These are phyloP conservation scores for Varanus komodoensis DNA, from an alignment of 2,113 vertebrate genomes.

Conservation along the genomic window DNA sequence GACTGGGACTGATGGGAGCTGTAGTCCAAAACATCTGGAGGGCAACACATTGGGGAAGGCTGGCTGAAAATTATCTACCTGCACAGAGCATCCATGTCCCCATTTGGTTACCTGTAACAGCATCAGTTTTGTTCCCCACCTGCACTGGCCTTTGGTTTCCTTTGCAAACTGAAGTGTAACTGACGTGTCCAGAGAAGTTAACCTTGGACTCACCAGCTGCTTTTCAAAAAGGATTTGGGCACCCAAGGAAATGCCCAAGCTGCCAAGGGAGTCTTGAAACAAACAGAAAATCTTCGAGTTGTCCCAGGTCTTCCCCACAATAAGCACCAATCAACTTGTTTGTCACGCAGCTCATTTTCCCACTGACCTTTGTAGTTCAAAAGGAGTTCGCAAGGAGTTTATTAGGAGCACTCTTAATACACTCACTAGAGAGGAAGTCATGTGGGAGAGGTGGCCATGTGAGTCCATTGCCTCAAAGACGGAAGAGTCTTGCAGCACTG, in stretches of 20 bases:
- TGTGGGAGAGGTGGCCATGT: neutral
- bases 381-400: conserved; percentile 6
- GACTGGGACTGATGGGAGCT: too few species aligned
- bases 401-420: neutral
- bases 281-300: neutral
- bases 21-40: too few species aligned
- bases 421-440: neutral
- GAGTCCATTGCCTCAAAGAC: neutral
- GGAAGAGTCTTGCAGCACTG: too few species aligned
- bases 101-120: neutral
- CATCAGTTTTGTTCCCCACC: neutral
- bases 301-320: accelerated
- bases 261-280: neutral
- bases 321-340: neutral
- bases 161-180: neutral
- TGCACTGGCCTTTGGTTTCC: neutral
- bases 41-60: too few species aligned
- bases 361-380: neutral
- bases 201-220: neutral
- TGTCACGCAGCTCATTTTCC: neutral
- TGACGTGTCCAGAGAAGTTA: neutral
- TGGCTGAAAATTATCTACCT: too few species aligned
- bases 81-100: neutral
- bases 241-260: neutral
- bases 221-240: neutral